These are phyloP conservation scores for Chaetodon trifasciatus DNA, from an alignment of 2,797 vertebrate species.

Conservation along the genomic window DNA sequence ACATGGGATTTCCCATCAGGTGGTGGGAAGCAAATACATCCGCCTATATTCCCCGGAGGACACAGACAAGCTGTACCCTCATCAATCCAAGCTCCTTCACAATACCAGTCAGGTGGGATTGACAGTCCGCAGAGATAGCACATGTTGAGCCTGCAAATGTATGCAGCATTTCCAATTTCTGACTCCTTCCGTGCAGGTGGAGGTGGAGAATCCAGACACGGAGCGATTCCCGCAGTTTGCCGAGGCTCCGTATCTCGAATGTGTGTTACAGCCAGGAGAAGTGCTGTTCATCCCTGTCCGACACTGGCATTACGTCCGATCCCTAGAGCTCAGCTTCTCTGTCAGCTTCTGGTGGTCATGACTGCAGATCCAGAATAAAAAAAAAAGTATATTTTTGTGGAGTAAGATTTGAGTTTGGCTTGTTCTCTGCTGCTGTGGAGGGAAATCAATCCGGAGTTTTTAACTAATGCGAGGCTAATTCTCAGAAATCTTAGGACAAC, in stretches of 20 bases:
- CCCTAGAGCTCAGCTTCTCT: constrained; percentile 95
- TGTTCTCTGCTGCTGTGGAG: constrained; percentile 18
- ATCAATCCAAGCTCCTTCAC: constrained; percentile 92
- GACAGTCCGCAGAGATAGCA: constrained; percentile 44
- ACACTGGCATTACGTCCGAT: constrained; percentile 95
- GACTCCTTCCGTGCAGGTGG: constrained; percentile 85
- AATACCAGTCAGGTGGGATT: constrained; percentile 96
- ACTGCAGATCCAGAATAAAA: constrained; percentile 49
- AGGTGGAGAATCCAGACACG: constrained; percentile 91
- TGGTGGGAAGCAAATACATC: constrained; percentile 96
- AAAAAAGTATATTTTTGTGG: not conserved
- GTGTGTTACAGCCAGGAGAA: constrained; percentile 91
- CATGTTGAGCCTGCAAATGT: constrained; percentile 50
- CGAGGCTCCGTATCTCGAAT: constrained; percentile 88
- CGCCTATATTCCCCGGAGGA: constrained; percentile 91
- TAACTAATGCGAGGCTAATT: constrained; percentile 61
- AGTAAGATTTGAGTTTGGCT: not conserved
- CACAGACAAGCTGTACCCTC: constrained; percentile 92
- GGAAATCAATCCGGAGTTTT: constrained; percentile 44
- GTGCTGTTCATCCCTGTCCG: constrained; percentile 93
- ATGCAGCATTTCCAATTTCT: constrained; percentile 55
- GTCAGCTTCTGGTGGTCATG: constrained; percentile 99
- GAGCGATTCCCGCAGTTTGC: constrained; percentile 90
- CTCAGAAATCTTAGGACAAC: constrained; percentile 46
- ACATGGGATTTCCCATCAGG: constrained; percentile 78